Evolutionary conservation across 2,888 invertebrate genomes (phyloP).

Genomic region (Agrotis segetum): DNA sequence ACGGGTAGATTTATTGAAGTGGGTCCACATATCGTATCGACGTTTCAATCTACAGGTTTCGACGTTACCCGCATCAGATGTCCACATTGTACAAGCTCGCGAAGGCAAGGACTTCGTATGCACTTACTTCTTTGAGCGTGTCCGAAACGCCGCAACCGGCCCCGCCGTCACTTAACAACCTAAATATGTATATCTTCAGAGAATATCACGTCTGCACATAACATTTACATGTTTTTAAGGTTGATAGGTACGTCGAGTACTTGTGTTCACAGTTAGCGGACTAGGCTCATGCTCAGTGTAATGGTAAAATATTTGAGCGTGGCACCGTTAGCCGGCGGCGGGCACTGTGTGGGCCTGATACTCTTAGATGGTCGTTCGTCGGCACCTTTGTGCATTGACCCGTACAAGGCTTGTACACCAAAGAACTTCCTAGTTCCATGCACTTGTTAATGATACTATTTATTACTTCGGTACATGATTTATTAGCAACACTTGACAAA

Average conservation of each 20-base stretch:
- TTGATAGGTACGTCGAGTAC: conserved; percentile 47
- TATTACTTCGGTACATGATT: conserved; percentile 40
- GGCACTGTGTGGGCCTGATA: conserved; percentile 68
- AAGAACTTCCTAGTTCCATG: conserved; percentile 76
- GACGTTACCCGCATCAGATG: conserved; percentile 67
- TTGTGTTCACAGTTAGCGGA: conserved; percentile 65
- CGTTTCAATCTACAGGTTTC: conserved; percentile 69
- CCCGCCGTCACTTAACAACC: conserved; percentile 51
- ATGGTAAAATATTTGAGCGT: conserved; percentile 82
- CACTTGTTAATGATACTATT: conserved; percentile 76
- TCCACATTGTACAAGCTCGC: conserved; percentile 64
- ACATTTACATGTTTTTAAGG: conserved; percentile 55
- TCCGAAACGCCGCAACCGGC: conserved; percentile 64
- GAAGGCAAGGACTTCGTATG: conserved; percentile 55
- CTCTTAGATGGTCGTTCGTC: conserved; percentile 76
- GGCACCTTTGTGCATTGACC: conserved; percentile 88
- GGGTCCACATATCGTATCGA: conserved; percentile 66
- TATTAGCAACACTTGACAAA: conserved; percentile 30
- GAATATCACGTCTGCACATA: conserved; percentile 50
- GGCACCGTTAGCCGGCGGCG: conserved; percentile 78
- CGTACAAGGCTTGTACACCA: conserved; percentile 82
- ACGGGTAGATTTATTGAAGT: conserved; percentile 67
- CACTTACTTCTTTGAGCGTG: conserved; percentile 63
- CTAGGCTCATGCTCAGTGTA: conserved; percentile 61
- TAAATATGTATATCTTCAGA: conserved; percentile 56